Evolutionary conservation across 2,113 vertebrate species (phyloP).

Genomic region (Eubucco bourcierii): DNA sequence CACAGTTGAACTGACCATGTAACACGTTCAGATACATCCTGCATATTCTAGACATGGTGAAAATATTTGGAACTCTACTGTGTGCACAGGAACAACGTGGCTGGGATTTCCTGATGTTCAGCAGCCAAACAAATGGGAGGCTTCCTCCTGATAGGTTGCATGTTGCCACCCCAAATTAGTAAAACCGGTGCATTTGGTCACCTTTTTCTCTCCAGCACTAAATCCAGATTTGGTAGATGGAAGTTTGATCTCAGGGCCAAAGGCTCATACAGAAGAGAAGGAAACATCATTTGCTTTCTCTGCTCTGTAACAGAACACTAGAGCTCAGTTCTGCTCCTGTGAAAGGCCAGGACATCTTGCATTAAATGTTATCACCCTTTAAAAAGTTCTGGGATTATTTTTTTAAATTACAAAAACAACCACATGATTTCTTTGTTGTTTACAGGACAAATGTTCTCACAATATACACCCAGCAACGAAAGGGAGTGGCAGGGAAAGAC

Average conservation of each 20-base stretch:
- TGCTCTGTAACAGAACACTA: background rate
- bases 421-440: background rate
- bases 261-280: background rate
- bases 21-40: background rate
- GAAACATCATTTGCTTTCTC: background rate
- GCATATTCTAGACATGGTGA: background rate
- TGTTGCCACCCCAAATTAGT: background rate
- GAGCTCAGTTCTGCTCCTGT: background rate
- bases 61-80: background rate
- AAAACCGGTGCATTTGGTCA: background rate
- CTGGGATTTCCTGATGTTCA: background rate
- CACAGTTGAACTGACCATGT: background rate
- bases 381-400: background rate
- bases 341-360: background rate
- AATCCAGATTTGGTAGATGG: background rate
- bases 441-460: background rate
- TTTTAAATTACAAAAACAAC: background rate
- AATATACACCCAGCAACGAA: constrained; percentile 32
- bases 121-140: background rate
- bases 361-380: background rate
- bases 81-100: background rate
- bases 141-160: background rate
- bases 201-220: background rate
- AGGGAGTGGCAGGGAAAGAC: background rate
- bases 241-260: background rate